Conservation (phyloP, 2,888 invertebrate species). For the Athalia rosae region DNA sequence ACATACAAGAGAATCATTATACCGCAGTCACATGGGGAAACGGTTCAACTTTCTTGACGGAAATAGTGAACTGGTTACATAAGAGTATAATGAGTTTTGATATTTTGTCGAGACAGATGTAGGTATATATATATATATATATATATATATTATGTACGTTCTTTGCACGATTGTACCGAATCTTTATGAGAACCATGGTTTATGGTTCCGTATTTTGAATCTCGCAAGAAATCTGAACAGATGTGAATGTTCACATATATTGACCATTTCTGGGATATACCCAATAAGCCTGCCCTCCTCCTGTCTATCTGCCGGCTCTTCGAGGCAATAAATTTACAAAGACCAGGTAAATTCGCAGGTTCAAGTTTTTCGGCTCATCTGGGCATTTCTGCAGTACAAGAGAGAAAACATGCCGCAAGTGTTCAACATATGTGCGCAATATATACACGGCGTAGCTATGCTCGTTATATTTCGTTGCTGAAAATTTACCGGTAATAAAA, state of each 20-base stretch:
- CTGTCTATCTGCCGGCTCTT: slow-evolving; percentile 4
- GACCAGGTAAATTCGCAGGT: slow-evolving; percentile 51
- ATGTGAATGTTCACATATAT: not conserved
- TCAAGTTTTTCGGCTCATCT: not conserved
- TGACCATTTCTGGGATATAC: slow-evolving; percentile 14
- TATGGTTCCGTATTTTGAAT: no score
- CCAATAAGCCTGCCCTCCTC: slow-evolving; percentile 4
- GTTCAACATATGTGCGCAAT: slow-evolving; percentile 35
- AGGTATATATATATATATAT: no score
- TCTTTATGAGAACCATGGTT: no score
- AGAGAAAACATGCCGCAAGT: slow-evolving; percentile 33
- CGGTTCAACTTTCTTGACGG: no score
- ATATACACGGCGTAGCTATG: not conserved
- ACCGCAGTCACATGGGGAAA: no score
- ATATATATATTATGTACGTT: no score
- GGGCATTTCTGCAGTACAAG: not conserved
- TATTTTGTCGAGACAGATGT: no score
- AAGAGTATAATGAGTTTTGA: no score
- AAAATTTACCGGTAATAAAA: slow-evolving; percentile 6
- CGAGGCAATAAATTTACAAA: slow-evolving; percentile 35
- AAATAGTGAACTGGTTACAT: no score
- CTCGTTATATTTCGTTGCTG: not conserved
- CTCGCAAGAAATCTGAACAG: not conserved
- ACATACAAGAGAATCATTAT: no score
- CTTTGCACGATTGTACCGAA: no score